Percentiles rank a stretch among this genome's conserved stretches.
Evolutionary conservation across 2,888 invertebrate genomes (phyloP).

Genomic region (Bibio marci): DNA sequence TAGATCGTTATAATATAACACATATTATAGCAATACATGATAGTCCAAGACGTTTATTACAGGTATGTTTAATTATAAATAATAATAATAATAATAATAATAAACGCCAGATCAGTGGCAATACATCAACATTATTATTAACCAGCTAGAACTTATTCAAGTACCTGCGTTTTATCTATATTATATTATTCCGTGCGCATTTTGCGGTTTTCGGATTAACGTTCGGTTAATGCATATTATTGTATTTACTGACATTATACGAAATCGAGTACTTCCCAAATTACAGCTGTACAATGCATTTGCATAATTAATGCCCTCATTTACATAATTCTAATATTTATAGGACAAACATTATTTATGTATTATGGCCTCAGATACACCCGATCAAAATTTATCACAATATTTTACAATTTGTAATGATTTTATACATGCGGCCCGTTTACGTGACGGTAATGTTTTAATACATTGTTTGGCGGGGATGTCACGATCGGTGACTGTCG

Average conservation of each 20-base stretch:
- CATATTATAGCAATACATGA: conserved; percentile 94
- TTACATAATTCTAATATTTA: no score
- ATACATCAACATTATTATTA: no score
- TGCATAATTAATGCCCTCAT: no score
- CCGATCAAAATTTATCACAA: conserved; percentile 83
- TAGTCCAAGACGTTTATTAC: conserved; percentile 71
- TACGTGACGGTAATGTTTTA: conserved; percentile 77
- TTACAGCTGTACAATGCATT: no score
- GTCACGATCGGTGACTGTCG: conserved; percentile 90
- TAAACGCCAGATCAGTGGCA: no score
- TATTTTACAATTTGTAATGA: conserved; percentile 90
- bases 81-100: not conserved
- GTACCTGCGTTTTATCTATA: no score
- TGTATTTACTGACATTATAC: no score
- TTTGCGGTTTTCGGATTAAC: no score
- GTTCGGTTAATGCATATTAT: no score
- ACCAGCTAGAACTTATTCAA: no score
- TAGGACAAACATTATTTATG: conserved; percentile 93
- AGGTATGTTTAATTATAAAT: conserved; percentile 38
- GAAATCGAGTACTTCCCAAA: no score
- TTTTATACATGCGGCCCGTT: conserved; percentile 85
- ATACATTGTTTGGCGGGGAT: conserved; percentile 95
- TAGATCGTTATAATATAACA: conserved; percentile 78
- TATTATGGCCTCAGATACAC: conserved; percentile 89
- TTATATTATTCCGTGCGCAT: no score